A percentile compares a stretch with the other conserved stretches of the same genome.
Conservation (phyloP, 2,797 vertebrate genomes). For the Cottoperca gobio region DNA sequence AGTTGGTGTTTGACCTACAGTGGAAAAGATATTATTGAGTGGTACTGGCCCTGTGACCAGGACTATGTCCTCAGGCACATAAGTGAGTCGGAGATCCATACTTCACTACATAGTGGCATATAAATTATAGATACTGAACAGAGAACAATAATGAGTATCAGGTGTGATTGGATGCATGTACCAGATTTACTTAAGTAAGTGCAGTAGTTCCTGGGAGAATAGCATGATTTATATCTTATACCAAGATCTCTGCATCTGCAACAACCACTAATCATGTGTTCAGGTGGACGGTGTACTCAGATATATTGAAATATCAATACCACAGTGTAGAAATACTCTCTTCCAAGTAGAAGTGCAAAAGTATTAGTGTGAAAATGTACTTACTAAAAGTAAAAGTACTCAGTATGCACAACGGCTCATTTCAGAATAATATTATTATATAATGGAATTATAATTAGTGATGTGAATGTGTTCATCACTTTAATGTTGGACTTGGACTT, state of each 20-base stretch:
- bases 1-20: conserved; percentile 30
- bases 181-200: not conserved
- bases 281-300: no score
- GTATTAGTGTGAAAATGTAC: no score
- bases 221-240: not conserved
- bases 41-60: conserved; percentile 33
- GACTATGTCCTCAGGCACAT: conserved; percentile 33
- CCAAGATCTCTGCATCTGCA: not conserved
- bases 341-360: no score
- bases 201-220: not conserved
- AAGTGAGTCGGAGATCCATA: conserved; percentile 53
- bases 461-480: no score
- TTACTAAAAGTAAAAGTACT: no score
- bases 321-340: no score
- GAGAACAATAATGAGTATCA: not conserved
- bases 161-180: not conserved
- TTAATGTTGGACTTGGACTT: no score
- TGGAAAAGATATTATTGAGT: conserved; percentile 72
- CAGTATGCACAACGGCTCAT: no score
- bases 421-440: no score
- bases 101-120: conserved; percentile 2
- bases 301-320: no score
- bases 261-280: not conserved
- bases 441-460: no score
- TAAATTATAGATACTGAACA: not conserved